Evolutionary conservation across 1,140 invertebrate species (phyloP).

Genomic region (Cecropterus lyciades): DNA sequence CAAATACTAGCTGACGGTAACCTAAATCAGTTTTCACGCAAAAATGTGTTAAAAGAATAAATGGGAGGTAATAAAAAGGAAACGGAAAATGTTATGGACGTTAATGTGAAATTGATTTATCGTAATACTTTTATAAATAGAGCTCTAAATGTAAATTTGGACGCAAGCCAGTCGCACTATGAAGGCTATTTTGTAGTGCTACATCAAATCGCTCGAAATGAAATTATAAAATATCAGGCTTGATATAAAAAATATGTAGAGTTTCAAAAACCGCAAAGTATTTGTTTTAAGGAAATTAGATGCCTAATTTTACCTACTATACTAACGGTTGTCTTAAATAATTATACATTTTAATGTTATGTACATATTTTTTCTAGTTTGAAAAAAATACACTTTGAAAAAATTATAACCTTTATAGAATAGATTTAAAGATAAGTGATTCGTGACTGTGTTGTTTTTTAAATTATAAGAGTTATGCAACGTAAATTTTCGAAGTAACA

Average conservation of each 20-base stretch:
- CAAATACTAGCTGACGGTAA: too few species aligned
- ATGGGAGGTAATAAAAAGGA: constrained; percentile 5
- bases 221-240: background rate
- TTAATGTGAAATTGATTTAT: constrained; percentile 19
- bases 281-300: background rate
- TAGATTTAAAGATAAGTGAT: too few species aligned
- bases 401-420: too few species aligned
- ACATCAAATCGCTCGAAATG: constrained; percentile 15
- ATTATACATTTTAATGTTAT: too few species aligned
- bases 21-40: background rate
- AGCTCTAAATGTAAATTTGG: constrained; percentile 54
- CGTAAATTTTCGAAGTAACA: too few species aligned
- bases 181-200: constrained; percentile 11
- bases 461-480: too few species aligned
- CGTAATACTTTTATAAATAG: constrained; percentile 39
- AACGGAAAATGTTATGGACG: constrained; percentile 7
- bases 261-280: background rate
- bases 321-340: too few species aligned
- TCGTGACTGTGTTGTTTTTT: too few species aligned
- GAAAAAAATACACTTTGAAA: too few species aligned
- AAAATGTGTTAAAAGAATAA: background rate
- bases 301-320: too few species aligned
- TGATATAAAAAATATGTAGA: background rate
- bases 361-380: too few species aligned
- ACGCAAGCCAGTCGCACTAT: constrained; percentile 44